phyloP scores from a whole-genome alignment of 2,113 vertebrate species.

The Rhinoderma darwinii region DNA sequence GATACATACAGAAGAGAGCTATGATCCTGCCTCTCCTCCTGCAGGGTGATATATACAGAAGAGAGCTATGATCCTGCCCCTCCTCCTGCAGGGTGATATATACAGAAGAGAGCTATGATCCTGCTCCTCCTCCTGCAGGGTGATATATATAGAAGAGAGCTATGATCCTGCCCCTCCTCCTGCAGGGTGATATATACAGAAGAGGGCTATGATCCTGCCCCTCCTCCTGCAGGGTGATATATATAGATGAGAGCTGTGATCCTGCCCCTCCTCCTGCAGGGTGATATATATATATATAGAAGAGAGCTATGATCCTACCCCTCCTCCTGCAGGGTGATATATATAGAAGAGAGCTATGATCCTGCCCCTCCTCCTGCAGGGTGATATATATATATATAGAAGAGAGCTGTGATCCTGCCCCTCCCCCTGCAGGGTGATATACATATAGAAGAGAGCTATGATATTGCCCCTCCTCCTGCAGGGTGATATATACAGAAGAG shows the following conservation, averaged over 20 bases:
- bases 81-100: neutral
- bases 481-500: neutral
- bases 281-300: neutral
- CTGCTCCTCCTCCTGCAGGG: neutral
- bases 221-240: neutral
- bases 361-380: slow-evolving; percentile 1
- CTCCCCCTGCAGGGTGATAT: no score
- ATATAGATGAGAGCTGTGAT: neutral
- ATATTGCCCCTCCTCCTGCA: no score
- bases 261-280: neutral
- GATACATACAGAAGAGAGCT: no score
- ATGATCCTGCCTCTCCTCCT: no score
- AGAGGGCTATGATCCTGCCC: neutral
- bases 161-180: no score
- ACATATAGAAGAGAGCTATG: no score
- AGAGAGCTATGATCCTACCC: neutral
- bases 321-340: no score
- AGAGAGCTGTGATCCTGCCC: neutral
- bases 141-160: no score
- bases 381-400: no score
- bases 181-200: neutral
- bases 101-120: neutral
- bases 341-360: neutral
- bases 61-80: neutral
- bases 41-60: neutral